These are phyloP conservation scores for Copidosoma floridanum DNA, from an alignment of 1,140 invertebrate genomes.

Conservation along the genomic window DNA sequence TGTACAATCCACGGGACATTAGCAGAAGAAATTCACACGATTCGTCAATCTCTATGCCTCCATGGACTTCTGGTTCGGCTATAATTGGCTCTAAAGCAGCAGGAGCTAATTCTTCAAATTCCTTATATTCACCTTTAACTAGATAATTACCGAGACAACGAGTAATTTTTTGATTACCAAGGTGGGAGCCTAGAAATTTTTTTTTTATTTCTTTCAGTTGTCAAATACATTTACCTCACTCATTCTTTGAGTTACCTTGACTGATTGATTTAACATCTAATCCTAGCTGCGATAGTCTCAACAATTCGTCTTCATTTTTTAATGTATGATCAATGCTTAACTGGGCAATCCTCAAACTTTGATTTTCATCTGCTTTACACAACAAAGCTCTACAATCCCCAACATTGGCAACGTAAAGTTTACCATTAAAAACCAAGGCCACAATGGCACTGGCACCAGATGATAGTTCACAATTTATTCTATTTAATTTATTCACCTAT, in stretches of 20 bases:
- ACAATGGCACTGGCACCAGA: constrained; percentile 78
- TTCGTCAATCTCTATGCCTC: constrained; percentile 75
- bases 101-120: constrained; percentile 70
- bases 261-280: constrained; percentile 66
- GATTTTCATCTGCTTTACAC: constrained; percentile 77
- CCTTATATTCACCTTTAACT: constrained; percentile 83
- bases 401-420: constrained; percentile 82
- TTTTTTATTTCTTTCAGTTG: too few species aligned
- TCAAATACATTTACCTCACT: too few species aligned
- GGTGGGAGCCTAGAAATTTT: constrained; percentile 57
- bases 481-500: constrained; percentile 62
- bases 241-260: too few species aligned
- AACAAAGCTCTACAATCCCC: constrained; percentile 77
- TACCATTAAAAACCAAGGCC: constrained; percentile 71
- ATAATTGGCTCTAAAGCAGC: constrained; percentile 78
- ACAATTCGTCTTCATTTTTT: constrained; percentile 78
- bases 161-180: constrained; percentile 73
- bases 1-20: constrained; percentile 83
- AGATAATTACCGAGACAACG: constrained; percentile 87
- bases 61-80: constrained; percentile 79
- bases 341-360: constrained; percentile 78
- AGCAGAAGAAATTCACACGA: constrained; percentile 80
- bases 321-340: constrained; percentile 82
- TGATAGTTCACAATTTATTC: constrained; percentile 65
- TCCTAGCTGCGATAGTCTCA: constrained; percentile 71